Conservation (phyloP, 2,797 vertebrate species). For the Poecilia velifera region DNA sequence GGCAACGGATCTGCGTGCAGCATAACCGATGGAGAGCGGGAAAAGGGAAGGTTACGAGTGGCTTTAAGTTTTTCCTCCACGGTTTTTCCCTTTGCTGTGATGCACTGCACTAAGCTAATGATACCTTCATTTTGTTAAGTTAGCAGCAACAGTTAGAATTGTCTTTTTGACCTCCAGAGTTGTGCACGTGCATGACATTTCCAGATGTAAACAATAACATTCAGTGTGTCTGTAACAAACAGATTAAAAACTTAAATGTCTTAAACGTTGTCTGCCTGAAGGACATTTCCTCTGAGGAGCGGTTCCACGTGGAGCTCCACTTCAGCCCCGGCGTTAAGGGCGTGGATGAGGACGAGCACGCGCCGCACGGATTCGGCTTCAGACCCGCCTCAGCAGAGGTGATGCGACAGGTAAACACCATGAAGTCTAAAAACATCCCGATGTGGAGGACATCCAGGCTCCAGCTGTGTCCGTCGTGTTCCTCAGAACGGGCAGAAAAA, state of each 20-base stretch:
- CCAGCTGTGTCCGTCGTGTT: background rate
- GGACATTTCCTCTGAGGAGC: conserved; percentile 94
- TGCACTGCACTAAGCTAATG: no score
- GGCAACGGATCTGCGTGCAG: no score
- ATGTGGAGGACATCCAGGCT: background rate
- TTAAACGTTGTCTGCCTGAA: conserved; percentile 47
- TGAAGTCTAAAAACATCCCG: accelerated
- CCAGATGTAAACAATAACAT: no score
- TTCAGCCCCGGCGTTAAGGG: conserved; percentile 98
- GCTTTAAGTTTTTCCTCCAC: no score
- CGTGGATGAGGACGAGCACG: conserved; percentile 91
- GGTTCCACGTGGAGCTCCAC: conserved; percentile 97
- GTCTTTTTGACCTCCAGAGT: no score
- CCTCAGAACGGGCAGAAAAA: conserved; percentile 90
- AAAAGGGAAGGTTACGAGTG: no score
- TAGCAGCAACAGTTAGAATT: no score
- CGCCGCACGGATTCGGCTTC: conserved; percentile 92
- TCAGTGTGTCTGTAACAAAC: background rate
- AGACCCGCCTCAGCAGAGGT: conserved; percentile 95
- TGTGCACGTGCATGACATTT: no score
- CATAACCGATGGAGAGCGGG: no score
- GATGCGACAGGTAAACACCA: conserved; percentile 54
- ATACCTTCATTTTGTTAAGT: no score
- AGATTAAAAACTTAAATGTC: background rate
- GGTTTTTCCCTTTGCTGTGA: no score